These are phyloP conservation scores for Melolontha melolontha DNA, from an alignment of 2,888 invertebrate species.

Conservation along the genomic window DNA sequence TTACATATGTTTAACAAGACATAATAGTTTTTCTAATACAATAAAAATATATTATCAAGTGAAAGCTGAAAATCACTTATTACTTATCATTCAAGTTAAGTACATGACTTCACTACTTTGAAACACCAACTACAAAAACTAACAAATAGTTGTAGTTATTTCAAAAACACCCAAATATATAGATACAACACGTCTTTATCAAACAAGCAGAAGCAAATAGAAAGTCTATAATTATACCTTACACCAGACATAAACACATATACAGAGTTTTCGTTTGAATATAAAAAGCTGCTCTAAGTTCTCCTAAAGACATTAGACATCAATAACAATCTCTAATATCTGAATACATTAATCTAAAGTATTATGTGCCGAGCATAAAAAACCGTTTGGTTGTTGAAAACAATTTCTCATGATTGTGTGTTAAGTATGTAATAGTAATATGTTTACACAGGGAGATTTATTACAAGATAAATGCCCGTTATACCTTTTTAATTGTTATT, in stretches of 20 bases:
- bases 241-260: conserved; percentile 22
- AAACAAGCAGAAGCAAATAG: conserved; percentile 7
- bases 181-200: not conserved
- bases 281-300: conserved; percentile 7
- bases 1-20: too few species aligned
- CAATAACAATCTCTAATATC: conserved; percentile 17
- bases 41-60: too few species aligned
- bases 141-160: not conserved
- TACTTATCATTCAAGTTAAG: too few species aligned
- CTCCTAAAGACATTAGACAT: conserved; percentile 7
- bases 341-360: conserved; percentile 17
- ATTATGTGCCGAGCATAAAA: conserved; percentile 1
- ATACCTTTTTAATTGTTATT: not conserved
- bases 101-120: too few species aligned
- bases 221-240: conserved; percentile 29
- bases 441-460: not conserved
- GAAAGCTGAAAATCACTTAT: too few species aligned
- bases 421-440: conserved; percentile 10
- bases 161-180: not conserved
- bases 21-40: too few species aligned
- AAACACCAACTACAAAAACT: not conserved
- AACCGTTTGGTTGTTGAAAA: conserved; percentile 4
- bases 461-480: conserved; percentile 3
- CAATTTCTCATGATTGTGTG: conserved; percentile 32
- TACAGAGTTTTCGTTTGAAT: conserved; percentile 24